Evolutionary conservation across 2,797 vertebrate species (phyloP).

Genomic region (Hapalemur alaotrensis): DNA sequence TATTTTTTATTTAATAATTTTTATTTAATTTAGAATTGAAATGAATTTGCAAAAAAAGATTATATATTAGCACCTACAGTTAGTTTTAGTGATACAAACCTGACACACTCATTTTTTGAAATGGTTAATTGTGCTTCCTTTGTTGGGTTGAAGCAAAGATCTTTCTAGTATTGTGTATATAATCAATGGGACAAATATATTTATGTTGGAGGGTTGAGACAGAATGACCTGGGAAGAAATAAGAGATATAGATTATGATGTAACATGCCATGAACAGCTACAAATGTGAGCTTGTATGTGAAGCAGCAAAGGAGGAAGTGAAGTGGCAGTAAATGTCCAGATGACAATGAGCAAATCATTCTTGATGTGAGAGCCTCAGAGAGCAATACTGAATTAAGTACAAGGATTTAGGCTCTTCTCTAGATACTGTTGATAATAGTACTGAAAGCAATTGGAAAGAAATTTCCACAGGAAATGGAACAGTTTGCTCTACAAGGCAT

Average conservation of each 20-base stretch:
- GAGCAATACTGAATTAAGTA: not conserved
- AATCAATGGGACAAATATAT: not conserved
- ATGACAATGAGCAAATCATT: not conserved
- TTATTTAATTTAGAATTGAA: not conserved
- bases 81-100: not conserved
- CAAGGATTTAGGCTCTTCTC: not conserved
- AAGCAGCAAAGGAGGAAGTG: not conserved
- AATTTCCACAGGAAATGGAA: not conserved
- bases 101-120: not conserved
- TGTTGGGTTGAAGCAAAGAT: not conserved
- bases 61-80: not conserved
- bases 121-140: not conserved
- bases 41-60: not conserved
- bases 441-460: not conserved
- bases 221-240: not conserved
- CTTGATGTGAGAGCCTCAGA: not conserved
- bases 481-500: not conserved
- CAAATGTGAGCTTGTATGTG: not conserved
- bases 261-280: not conserved
- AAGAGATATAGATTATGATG: not conserved
- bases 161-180: not conserved
- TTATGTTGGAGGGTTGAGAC: not conserved
- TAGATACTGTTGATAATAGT: not conserved
- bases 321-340: not conserved
- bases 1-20: not conserved